Evolutionary conservation across 2,888 invertebrate genomes (phyloP).

Genomic region (Sinelater perroti): DNA sequence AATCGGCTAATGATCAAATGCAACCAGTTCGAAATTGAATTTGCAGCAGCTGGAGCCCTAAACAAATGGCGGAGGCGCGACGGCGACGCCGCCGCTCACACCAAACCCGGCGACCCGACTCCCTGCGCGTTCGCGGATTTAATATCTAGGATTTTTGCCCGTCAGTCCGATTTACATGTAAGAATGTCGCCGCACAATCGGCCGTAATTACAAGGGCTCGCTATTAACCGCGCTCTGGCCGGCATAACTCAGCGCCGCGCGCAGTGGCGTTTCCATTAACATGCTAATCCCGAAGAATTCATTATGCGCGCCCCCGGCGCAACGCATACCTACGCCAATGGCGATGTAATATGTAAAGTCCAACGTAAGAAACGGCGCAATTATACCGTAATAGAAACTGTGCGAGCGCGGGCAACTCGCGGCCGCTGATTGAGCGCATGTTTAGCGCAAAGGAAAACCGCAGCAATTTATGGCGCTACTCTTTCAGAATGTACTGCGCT

Average conservation of each 20-base stretch:
- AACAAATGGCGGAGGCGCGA: too few relatives aligned
- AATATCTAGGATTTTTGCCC: constrained; percentile 43
- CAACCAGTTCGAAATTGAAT: constrained; percentile 34
- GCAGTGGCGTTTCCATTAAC: constrained; percentile 42
- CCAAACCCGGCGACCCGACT: constrained; percentile 50
- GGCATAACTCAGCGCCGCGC: constrained; percentile 25
- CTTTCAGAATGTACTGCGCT: constrained; percentile 31
- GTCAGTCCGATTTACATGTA: constrained; percentile 48
- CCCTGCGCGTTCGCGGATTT: constrained; percentile 46
- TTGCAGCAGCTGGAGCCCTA: constrained; percentile 34
- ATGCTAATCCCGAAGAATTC: constrained; percentile 43
- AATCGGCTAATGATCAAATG: constrained; percentile 27
- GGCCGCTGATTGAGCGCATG: constrained; percentile 45
- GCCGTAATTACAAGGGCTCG: constrained; percentile 41
- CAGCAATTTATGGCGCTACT: constrained; percentile 44
- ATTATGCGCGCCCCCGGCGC: constrained; percentile 35
- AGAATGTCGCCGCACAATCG: constrained; percentile 50
- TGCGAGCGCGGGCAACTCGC: constrained; percentile 29
- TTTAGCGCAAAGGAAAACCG: constrained; percentile 44
- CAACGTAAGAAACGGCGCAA: constrained; percentile 39
- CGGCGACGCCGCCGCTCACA: too few relatives aligned
- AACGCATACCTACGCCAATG: constrained; percentile 33
- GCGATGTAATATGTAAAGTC: constrained; percentile 36
- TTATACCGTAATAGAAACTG: constrained; percentile 40
- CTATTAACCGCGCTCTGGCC: constrained; percentile 26